Conservation (phyloP, 2,113 vertebrate genomes). For the Ranitomeya imitator region DNA sequence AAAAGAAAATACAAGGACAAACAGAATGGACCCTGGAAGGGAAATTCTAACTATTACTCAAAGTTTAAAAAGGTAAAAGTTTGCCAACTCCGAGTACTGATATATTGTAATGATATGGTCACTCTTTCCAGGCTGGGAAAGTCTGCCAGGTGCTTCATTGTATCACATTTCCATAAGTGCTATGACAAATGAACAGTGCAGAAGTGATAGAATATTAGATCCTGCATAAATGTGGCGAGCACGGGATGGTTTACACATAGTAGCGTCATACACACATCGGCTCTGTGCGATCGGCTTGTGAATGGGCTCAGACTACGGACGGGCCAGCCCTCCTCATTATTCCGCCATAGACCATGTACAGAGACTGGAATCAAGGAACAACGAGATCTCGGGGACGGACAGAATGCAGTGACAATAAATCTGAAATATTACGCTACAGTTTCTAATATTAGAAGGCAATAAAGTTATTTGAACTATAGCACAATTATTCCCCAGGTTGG, state of each 20-base stretch:
- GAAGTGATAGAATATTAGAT: not conserved
- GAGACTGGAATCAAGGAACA: no score
- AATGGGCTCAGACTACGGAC: not conserved
- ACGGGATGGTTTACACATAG: not conserved
- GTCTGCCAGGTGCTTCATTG: not conserved
- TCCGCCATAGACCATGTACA: no score
- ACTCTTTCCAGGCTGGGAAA: not conserved
- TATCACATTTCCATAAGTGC: not conserved
- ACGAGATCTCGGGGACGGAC: no score
- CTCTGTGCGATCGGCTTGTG: not conserved
- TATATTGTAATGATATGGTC: not conserved
- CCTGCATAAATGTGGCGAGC: not conserved
- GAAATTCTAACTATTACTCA: not conserved
- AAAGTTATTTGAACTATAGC: no score
- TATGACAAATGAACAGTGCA: not conserved
- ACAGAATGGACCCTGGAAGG: not conserved
- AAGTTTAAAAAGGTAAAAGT: not conserved
- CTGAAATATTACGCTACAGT: no score
- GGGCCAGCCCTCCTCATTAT: no score
- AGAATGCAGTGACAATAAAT: no score
- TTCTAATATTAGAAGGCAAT: no score
- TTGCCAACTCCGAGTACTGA: not conserved
- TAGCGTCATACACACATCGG: not conserved
- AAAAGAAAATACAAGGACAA: slow-evolving; percentile 6
- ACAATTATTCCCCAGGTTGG: no score